These are phyloP conservation scores for Porites evermanni DNA, from an alignment of 92 coral and sea anemone genomes.

Conservation along the genomic window DNA sequence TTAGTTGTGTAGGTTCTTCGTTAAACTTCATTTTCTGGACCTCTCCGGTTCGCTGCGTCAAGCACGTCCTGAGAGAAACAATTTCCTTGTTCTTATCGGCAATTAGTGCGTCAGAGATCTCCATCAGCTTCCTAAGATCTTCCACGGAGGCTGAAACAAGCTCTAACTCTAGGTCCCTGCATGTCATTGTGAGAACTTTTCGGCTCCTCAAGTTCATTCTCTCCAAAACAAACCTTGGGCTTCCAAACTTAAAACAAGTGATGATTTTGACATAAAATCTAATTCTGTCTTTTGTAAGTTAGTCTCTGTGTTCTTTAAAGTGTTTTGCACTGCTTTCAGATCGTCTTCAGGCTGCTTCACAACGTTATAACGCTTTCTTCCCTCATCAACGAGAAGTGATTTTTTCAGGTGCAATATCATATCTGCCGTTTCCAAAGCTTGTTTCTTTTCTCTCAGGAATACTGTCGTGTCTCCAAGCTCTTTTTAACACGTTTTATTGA, in stretches of 20 bases:
- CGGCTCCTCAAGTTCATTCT: slow-evolving; percentile 10
- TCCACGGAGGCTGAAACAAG: not conserved
- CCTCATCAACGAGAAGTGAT: not conserved
- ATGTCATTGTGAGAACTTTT: not conserved
- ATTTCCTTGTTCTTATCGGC: not conserved
- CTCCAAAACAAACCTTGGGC: slow-evolving; percentile 6
- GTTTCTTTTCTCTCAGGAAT: not conserved
- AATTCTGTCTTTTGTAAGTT: not conserved
- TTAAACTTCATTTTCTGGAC: not conserved
- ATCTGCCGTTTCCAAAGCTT: not conserved
- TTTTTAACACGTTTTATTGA: too few species aligned
- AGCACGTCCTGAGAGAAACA: not conserved
- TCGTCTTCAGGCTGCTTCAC: not conserved
- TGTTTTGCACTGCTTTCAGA: not conserved
- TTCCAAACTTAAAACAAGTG: slow-evolving; percentile 11
- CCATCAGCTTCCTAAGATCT: slow-evolving; percentile 16
- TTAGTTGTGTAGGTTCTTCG: slow-evolving; percentile 1
- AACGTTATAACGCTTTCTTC: not conserved
- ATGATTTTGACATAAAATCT: not conserved
- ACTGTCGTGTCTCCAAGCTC: not conserved
- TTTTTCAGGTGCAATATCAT: not conserved
- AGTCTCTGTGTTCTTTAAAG: not conserved
- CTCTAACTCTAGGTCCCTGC: not conserved
- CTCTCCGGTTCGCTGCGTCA: not conserved
- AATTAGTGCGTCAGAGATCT: slow-evolving; percentile 3